Conservation (phyloP, 2,113 vertebrate species). For the Pollimyrus isidori region DNA sequence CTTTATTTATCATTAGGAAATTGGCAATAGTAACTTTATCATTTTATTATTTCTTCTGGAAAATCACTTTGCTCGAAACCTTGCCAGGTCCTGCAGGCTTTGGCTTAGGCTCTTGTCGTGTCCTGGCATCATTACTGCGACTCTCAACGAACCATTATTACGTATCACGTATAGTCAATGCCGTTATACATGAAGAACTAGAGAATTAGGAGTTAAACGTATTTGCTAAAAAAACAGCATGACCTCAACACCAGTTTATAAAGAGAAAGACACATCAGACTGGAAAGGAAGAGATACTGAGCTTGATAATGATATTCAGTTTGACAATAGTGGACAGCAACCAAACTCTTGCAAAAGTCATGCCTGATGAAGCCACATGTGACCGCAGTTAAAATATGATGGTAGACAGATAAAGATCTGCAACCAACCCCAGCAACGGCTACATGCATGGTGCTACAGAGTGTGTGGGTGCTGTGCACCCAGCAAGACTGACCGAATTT, state of each 20-base stretch:
- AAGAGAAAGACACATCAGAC: not conserved
- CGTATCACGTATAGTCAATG: not conserved
- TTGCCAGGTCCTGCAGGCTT: not conserved
- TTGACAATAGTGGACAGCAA: not conserved
- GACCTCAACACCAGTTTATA: not conserved
- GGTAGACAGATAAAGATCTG: not conserved
- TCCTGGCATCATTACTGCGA: not conserved
- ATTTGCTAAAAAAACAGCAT: not conserved
- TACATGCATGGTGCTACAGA: not conserved
- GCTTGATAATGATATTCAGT: not conserved
- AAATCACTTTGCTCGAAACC: not conserved
- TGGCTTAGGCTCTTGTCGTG: not conserved
- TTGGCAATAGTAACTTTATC: not conserved
- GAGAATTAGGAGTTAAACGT: not conserved
- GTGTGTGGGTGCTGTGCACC: not conserved
- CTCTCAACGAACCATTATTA: not conserved
- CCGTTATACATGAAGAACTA: not conserved
- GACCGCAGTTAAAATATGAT: not conserved
- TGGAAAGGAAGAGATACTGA: not conserved
- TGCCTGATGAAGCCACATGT: not conserved
- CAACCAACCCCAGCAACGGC: not conserved
- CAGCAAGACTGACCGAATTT: not conserved
- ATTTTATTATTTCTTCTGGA: not conserved
- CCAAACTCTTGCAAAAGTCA: not conserved
- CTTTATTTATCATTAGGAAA: no score